Evolutionary conservation across 1,140 invertebrate genomes (phyloP).

Genomic region (Oreohelix idahoensis): DNA sequence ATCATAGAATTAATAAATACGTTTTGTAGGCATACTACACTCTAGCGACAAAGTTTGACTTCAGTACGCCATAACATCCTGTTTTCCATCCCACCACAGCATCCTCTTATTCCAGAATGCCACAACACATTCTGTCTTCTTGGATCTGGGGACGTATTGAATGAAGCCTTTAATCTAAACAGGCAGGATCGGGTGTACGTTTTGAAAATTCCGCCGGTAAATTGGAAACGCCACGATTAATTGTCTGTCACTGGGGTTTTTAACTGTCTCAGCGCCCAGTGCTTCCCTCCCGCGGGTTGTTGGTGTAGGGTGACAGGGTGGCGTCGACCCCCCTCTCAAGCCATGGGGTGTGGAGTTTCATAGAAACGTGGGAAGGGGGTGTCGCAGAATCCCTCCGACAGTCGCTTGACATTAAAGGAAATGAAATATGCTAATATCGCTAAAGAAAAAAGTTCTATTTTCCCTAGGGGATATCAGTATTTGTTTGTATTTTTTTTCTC

Average conservation of each 20-base stretch:
- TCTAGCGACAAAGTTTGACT: too few species aligned
- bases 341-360: background rate
- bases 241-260: conserved; percentile 12
- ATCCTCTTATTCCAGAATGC: too few species aligned
- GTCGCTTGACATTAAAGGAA: background rate
- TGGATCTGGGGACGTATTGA: background rate
- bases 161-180: conserved; percentile 4
- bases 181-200: conserved; percentile 1
- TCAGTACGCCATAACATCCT: too few species aligned
- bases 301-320: conserved; percentile 6
- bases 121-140: too few species aligned
- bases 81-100: too few species aligned
- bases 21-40: too few species aligned
- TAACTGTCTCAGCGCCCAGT: background rate
- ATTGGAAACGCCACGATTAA: conserved; percentile 14
- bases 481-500: background rate
- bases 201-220: background rate
- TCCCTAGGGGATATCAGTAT: background rate
- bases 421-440: background rate
- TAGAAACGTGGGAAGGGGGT: background rate
- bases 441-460: background rate
- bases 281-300: background rate
- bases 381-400: background rate
- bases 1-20: too few species aligned
- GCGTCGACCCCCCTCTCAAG: background rate